Evolutionary conservation across 2,113 vertebrate genomes (phyloP).

Genomic region (Fulmarus glacialis): DNA sequence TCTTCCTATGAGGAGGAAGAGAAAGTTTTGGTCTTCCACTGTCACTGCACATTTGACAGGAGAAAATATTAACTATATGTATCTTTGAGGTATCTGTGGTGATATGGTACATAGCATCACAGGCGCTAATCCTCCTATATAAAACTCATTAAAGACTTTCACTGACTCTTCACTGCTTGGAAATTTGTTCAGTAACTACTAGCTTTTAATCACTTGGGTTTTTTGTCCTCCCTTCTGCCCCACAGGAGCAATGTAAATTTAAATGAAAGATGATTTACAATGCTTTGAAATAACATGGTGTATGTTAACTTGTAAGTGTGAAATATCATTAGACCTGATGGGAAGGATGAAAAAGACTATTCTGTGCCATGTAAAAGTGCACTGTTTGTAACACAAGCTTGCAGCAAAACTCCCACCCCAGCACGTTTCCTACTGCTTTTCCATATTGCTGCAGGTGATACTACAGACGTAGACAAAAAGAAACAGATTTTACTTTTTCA

Average conservation of each 20-base stretch:
- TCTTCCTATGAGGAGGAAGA: background rate
- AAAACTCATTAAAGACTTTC: background rate
- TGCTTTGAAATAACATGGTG: background rate
- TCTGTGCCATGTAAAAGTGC: background rate
- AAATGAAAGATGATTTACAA: background rate
- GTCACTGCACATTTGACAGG: background rate
- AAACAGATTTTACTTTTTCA: background rate
- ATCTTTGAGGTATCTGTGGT: background rate
- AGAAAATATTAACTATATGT: background rate
- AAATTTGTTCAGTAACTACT: background rate
- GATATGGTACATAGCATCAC: background rate
- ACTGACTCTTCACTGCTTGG: background rate
- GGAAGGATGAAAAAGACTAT: background rate
- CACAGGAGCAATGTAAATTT: background rate
- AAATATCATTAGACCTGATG: background rate
- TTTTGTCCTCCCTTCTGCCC: background rate
- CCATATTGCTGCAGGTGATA: background rate
- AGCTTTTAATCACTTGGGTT: background rate
- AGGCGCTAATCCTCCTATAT: background rate
- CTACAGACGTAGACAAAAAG: background rate
- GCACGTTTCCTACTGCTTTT: background rate
- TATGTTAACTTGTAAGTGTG: background rate
- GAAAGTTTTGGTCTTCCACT: background rate
- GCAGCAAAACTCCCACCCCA: background rate
- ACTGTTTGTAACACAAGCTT: background rate